Base-by-base conservation (phyloP, 2,113 vertebrate genomes). In the Bubo blakistoni region DNA sequence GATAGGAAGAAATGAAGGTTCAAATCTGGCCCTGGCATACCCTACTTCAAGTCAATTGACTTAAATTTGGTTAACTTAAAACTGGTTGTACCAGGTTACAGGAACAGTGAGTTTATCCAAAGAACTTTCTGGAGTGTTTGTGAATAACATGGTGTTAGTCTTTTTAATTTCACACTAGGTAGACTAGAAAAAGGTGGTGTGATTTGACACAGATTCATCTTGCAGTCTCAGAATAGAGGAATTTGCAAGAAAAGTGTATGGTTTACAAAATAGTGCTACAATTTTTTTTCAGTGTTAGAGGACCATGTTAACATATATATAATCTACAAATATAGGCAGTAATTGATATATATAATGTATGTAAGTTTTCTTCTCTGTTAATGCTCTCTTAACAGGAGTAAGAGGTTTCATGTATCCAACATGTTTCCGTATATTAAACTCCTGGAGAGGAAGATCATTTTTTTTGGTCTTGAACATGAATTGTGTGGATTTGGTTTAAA, bases 381-480 rank as follows among this genome's bases (percentile, higher is more conserved):
- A 52, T 62, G 10, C 7, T 66, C n/a, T 49, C 7, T 72, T 89
- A 90, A 70, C 0, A 57, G 13, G 13, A 71, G 3, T 34, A 63
- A 78, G 38, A 54, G 7, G 10, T 71, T 70, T 90, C 18, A 26
- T 55, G 9, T 9, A 69, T 51, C 10, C 15, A 63, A 2, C 7
- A n/a, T 21, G 5, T 79, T 81, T 88, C 63, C 6, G 0, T 32
- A 11, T n/a, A 24, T 10, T 79, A 71, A 89, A 70, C 4, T 63
- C 19, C 36, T 82, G 11, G 11, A 49, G 7, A 26, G 9, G 2
- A 79, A 1, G 16, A 72, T 58, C 0, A 7, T 47, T 73, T 51
- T 52, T 69, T 8, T 44, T 58, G 22, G 4, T 42, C 3, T 52
- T 83, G 44, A 85, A 69, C 7, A 32, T 22, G 30, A 65, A 49